Evolutionary conservation across 2,888 invertebrate species (phyloP).

Genomic region (Amaurobius ferox): DNA sequence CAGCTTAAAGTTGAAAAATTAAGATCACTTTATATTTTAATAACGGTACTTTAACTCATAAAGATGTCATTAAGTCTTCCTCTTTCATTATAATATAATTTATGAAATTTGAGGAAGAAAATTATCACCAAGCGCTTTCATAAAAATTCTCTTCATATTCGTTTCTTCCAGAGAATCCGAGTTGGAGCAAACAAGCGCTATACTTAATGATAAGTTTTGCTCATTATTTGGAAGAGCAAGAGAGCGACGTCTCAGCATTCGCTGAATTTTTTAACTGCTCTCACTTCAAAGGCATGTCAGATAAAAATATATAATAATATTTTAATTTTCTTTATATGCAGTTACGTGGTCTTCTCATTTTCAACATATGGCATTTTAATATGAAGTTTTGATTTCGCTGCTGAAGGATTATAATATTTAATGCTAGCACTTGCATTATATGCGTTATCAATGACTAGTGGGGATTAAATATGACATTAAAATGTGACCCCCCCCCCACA

Average conservation of each 20-base stretch:
- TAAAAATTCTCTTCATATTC: background rate
- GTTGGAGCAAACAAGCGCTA: background rate
- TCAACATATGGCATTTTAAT: no score
- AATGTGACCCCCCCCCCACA: no score
- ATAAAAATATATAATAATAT: no score
- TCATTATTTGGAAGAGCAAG: background rate
- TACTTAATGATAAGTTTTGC: background rate
- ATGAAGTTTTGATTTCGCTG: no score
- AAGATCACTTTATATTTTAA: slow-evolving; percentile 3
- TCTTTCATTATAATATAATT: slow-evolving; percentile 16
- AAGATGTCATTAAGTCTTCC: slow-evolving; percentile 12
- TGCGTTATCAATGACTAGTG: no score
- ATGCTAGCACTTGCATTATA: no score
- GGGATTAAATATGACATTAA: no score
- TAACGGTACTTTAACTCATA: slow-evolving; percentile 5
- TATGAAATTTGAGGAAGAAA: background rate
- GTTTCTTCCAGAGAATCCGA: background rate
- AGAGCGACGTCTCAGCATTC: background rate
- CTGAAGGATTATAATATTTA: no score
- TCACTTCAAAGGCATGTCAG: no score
- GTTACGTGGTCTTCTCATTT: no score
- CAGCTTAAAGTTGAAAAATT: background rate
- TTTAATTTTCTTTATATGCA: no score
- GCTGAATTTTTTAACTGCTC: background rate
- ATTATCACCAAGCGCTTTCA: background rate